Evolutionary conservation across 2,888 invertebrate genomes (phyloP).

Genomic region (Baccha elongata): DNA sequence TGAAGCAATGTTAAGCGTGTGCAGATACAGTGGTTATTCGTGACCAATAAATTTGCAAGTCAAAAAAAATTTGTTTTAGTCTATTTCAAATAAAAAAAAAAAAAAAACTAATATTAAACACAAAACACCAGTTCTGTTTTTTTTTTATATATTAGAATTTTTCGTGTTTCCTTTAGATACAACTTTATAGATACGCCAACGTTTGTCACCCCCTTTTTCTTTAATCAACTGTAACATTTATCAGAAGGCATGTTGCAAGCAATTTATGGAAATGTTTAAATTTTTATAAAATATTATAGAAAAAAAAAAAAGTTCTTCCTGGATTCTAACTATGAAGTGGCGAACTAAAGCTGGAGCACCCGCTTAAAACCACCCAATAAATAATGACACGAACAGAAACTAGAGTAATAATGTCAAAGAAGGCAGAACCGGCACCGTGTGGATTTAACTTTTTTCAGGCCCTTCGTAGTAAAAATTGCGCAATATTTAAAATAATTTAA

Average conservation of each 20-base stretch:
- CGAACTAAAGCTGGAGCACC: constrained; percentile 5
- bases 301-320: constrained; percentile 58
- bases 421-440: not conserved
- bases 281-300: constrained; percentile 58
- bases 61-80: constrained; percentile 19
- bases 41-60: constrained; percentile 70
- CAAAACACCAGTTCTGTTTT: constrained; percentile 16
- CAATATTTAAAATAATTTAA: too few relatives aligned
- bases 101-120: not conserved
- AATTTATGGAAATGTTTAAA: constrained; percentile 61
- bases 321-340: constrained; percentile 31
- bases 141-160: too few relatives aligned
- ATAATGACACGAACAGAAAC: not conserved
- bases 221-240: constrained; percentile 61
- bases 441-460: too few relatives aligned
- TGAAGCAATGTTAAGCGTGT: constrained; percentile 50
- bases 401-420: too few relatives aligned
- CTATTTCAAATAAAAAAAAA: not conserved
- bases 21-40: constrained; percentile 56
- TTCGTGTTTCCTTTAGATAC: constrained; percentile 32
- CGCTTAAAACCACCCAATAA: constrained; percentile 27
- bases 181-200: constrained; percentile 8
- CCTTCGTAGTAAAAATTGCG: too few relatives aligned
- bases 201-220: constrained; percentile 54
- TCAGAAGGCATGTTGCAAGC: constrained; percentile 54